Evolutionary conservation across 1,140 invertebrate genomes (phyloP).

Genomic region (Stenopsyche tienmushanensis): DNA sequence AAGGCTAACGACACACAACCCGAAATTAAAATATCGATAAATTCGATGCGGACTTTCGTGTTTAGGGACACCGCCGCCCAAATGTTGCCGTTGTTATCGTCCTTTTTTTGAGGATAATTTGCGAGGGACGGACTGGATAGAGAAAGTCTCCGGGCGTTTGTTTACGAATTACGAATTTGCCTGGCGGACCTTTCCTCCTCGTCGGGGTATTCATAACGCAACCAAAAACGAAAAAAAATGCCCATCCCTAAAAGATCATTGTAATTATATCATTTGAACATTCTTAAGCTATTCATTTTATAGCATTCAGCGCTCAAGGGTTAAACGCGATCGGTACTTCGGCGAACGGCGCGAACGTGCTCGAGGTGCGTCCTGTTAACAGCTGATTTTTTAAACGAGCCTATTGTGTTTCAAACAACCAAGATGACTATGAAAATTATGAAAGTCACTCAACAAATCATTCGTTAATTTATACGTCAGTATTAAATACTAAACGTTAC

Average conservation of each 20-base stretch:
- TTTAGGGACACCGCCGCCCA: conserved; percentile 2
- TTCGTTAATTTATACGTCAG: too few species aligned
- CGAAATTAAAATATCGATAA: conserved; percentile 33
- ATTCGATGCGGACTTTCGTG: conserved; percentile 21
- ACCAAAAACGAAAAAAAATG: conserved; percentile 11
- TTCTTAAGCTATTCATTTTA: conserved; percentile 40
- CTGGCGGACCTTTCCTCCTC: neutral
- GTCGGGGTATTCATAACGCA: neutral
- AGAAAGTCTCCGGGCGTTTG: conserved; percentile 35
- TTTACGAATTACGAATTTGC: conserved; percentile 12
- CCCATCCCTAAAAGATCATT: conserved; percentile 33
- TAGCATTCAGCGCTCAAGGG: conserved; percentile 24
- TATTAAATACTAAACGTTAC: too few species aligned
- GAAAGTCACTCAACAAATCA: too few species aligned
- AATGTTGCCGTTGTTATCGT: conserved; percentile 20
- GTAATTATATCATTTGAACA: conserved; percentile 41
- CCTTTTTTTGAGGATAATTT: conserved; percentile 24
- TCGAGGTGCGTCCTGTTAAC: neutral
- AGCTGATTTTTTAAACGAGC: too few species aligned
- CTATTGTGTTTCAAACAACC: too few species aligned
- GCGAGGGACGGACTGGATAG: conserved; percentile 32
- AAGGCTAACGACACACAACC: conserved; percentile 14
- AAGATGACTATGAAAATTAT: too few species aligned
- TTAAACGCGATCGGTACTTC: neutral
- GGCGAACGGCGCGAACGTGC: neutral